Conservation (phyloP, 1,140 invertebrate genomes). For the Phymastichus coffea region DNA sequence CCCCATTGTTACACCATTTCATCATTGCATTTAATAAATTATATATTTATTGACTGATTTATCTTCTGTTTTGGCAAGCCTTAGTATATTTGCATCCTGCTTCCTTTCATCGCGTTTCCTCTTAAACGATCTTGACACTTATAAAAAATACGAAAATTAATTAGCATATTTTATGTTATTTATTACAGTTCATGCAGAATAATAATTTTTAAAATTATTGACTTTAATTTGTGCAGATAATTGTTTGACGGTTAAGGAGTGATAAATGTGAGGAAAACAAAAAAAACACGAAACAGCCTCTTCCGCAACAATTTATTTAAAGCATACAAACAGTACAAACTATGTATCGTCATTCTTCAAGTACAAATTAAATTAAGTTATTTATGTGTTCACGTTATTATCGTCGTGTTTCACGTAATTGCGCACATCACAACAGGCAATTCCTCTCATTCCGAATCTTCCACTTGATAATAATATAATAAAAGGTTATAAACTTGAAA, state of each 20-base stretch:
- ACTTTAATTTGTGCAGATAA: not conserved
- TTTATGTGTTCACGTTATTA: constrained; percentile 32
- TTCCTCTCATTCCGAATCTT: not conserved
- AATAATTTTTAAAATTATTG: no score
- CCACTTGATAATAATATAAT: not conserved
- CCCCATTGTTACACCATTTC: constrained; percentile 58
- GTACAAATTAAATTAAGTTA: constrained; percentile 50
- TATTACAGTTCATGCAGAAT: no score
- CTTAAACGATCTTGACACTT: no score
- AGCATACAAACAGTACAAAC: constrained; percentile 59
- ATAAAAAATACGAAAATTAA: no score
- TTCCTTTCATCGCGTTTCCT: no score
- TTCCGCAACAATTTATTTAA: constrained; percentile 56
- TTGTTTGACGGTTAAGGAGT: not conserved
- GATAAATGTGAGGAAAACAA: not conserved
- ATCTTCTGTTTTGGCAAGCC: constrained; percentile 29
- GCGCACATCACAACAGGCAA: not conserved
- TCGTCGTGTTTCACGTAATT: not conserved
- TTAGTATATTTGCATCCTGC: not conserved
- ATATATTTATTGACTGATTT: constrained; percentile 56
- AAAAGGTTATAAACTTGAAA: constrained; percentile 1
- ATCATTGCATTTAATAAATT: constrained; percentile 60
- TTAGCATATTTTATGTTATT: no score
- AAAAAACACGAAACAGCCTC: constrained; percentile 5
- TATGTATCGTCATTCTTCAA: constrained; percentile 40